Evolutionary conservation across 2,888 invertebrate species (phyloP).

Genomic region (Stictocephala bisonia): DNA sequence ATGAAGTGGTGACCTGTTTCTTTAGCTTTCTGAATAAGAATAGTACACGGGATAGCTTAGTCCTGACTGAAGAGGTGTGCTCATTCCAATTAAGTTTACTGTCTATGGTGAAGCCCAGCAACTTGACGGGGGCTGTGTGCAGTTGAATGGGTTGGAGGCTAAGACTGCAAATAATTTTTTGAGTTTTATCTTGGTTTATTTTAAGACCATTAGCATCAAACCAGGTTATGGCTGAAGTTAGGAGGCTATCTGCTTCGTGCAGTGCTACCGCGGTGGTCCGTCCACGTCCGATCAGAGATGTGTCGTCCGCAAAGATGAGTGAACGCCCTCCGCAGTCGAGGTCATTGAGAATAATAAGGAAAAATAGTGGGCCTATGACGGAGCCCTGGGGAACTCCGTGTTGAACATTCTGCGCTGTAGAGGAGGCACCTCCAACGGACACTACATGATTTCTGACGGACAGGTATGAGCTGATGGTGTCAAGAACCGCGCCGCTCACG

Average conservation of each 20-base stretch:
- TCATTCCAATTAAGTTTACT: too few species aligned
- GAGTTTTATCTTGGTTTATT: neutral
- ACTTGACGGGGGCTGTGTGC: neutral
- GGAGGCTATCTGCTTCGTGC: neutral
- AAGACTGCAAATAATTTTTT: neutral
- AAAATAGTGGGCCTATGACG: constrained; percentile 17
- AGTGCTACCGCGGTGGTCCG: neutral
- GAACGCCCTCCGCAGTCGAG: neutral
- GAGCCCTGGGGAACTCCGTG: constrained; percentile 31
- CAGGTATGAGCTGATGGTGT: neutral
- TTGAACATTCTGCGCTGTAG: neutral
- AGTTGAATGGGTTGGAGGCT: neutral
- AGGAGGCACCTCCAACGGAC: neutral
- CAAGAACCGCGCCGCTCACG: neutral
- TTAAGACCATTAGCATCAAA: neutral
- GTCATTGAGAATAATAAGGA: constrained; percentile 20
- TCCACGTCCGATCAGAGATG: neutral
- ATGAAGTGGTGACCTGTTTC: neutral
- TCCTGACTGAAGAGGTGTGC: too few species aligned
- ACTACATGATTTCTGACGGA: constrained; percentile 12
- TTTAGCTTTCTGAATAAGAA: too few species aligned
- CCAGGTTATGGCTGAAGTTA: neutral
- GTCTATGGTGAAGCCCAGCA: too few species aligned
- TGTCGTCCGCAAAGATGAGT: constrained; percentile 23
- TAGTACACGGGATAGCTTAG: too few species aligned